These are phyloP conservation scores for Montipora foliosa DNA, from an alignment of 64 coral and sea anemone genomes.

Conservation along the genomic window DNA sequence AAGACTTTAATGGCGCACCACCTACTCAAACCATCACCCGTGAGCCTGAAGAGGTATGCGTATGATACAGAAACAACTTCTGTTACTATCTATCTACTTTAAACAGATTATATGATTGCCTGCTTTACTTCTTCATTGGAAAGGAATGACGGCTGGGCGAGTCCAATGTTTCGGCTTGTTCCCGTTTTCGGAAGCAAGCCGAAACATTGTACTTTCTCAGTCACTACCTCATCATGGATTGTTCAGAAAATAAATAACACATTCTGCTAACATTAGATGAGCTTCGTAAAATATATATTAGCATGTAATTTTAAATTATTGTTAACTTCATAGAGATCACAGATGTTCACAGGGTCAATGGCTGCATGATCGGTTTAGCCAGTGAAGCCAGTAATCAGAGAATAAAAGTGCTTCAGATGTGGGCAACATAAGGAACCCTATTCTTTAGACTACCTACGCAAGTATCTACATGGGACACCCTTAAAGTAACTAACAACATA, in stretches of 20 bases:
- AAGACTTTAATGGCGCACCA: neutral
- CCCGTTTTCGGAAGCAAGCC: slow-evolving; percentile 2
- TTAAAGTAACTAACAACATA: too few relatives aligned
- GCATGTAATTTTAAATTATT: too few relatives aligned
- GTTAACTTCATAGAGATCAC: too few relatives aligned
- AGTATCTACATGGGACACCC: too few relatives aligned
- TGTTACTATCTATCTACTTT: neutral
- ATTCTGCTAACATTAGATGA: neutral
- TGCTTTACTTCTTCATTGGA: neutral
- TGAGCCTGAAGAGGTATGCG: neutral
- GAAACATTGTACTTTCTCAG: neutral
- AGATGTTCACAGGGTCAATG: too few relatives aligned
- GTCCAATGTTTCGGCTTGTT: slow-evolving; percentile 1
- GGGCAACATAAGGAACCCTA: too few relatives aligned
- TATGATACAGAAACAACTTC: neutral
- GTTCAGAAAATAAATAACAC: neutral
- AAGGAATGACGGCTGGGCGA: neutral
- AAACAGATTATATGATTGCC: neutral
- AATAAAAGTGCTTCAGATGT: too few relatives aligned
- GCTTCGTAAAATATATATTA: too few relatives aligned
- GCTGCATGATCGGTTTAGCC: too few relatives aligned
- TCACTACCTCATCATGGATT: neutral
- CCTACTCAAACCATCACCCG: neutral
- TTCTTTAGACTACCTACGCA: too few relatives aligned
- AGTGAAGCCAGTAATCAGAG: too few relatives aligned